Base-by-base conservation (phyloP, 1,140 invertebrate species). In the Scylla paramamosain region DNA sequence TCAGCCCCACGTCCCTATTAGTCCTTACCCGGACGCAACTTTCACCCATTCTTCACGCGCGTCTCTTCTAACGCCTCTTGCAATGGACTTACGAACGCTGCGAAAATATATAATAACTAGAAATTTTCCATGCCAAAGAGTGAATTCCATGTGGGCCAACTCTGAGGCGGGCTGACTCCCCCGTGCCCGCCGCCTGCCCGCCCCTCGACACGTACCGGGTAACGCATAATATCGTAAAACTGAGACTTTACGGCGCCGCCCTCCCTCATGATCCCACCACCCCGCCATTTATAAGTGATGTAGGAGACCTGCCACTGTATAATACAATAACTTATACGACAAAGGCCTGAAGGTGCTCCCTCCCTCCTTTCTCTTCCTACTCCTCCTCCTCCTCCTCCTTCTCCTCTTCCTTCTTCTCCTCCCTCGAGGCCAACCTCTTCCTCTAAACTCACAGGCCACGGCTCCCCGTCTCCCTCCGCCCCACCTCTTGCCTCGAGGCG, bases 141-240 rank as follows among this genome's bases (percentile, higher is more conserved):
- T 52, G 45, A 91, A 48, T 31, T 59, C 45, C 28, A 48, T 39
- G 25, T 82, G 29, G 28, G 59, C 77, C 59, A 82, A 6, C 91
- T 39, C 45, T 6, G 39, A 48, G 28, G 32, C 46, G 32, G 31
- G 28, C 89, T 29, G 10, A n/a, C 32, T 25, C 89, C 32, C 10
- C 89, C 91, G 25, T 31, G 67, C 29, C 77, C 82, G 77, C 29
- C 67, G 16, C 20, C 82, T 25, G 16, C 20, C 77, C 82, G 39
- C 82, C 16, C 93, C 82, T 94, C 89, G 93, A 94, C 93, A 94
- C 46, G 93, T 90, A 94, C 20, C 93, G 31, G 67, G 86, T 94
- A 94, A 94, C 59, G 93, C 93, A 94, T 90, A 94, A 89, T 94
- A 94, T 89, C 87, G 93, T 94, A 94, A 93, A 94, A 67, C 86